These are phyloP conservation scores for Spea bombifrons DNA, from an alignment of 2,113 vertebrate species.

Conservation along the genomic window DNA sequence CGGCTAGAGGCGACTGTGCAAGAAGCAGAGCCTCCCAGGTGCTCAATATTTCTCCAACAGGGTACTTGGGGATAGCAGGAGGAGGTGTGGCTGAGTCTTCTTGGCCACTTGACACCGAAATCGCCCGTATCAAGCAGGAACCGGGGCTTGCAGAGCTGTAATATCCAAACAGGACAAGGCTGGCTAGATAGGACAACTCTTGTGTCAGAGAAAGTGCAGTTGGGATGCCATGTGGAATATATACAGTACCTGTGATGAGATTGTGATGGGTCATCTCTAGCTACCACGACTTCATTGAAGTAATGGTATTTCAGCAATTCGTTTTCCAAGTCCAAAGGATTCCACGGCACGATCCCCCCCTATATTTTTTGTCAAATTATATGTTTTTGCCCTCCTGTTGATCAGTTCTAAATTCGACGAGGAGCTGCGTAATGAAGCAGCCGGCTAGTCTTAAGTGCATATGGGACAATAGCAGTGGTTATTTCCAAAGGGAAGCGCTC, in stretches of 20 bases:
- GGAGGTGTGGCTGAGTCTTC: conserved; percentile 64
- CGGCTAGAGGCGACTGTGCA: conserved; percentile 50
- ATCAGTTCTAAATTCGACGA: conserved; percentile 62
- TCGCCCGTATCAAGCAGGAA: conserved; percentile 55
- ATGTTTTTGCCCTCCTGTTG: conserved; percentile 45
- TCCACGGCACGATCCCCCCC: conserved; percentile 50
- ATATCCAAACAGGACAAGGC: conserved; percentile 56
- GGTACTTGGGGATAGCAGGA: conserved; percentile 44
- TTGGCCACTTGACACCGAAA: conserved; percentile 60
- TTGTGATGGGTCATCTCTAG: neutral
- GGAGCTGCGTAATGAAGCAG: conserved; percentile 71
- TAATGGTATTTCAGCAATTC: neutral
- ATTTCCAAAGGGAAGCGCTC: conserved; percentile 68
- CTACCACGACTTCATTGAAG: conserved; percentile 38
- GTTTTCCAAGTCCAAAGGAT: conserved; percentile 38
- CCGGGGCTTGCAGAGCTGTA: conserved; percentile 59
- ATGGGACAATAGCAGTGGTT: conserved; percentile 59
- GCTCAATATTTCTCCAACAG: conserved; percentile 54
- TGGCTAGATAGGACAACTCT: conserved; percentile 54
- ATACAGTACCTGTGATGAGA: neutral
- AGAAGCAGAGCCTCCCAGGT: conserved; percentile 57
- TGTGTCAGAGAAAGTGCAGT: conserved; percentile 54
- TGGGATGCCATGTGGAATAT: conserved; percentile 48
- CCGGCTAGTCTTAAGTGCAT: conserved; percentile 60
- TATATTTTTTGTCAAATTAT: conserved; percentile 13